These are phyloP conservation scores for Daphoenositta chrysoptera DNA, from an alignment of 2,113 vertebrate genomes.

Conservation along the genomic window DNA sequence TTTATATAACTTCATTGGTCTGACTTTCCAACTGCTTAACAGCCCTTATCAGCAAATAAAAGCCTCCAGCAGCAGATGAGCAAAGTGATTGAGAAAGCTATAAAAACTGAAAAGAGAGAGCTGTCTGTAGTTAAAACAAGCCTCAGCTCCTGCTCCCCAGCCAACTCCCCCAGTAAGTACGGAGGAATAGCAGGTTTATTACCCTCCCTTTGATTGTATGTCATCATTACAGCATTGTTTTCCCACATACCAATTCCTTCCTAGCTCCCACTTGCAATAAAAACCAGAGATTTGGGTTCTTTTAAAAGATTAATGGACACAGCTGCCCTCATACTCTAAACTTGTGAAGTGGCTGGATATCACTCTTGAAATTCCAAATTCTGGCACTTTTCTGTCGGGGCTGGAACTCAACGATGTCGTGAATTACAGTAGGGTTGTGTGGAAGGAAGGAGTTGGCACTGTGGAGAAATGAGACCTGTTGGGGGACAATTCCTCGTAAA, in stretches of 20 bases:
- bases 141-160: conserved; percentile 1
- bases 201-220: conserved; percentile 48
- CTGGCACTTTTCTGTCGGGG: background rate
- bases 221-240: conserved; percentile 64
- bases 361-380: background rate
- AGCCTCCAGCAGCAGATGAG: conserved; percentile 50
- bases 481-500: background rate
- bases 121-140: conserved; percentile 54
- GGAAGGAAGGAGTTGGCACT: background rate
- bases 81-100: conserved; percentile 58
- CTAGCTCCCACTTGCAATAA: conserved; percentile 46
- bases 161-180: conserved; percentile 51
- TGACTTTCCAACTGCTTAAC: conserved; percentile 55
- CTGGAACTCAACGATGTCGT: background rate
- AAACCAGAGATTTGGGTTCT: conserved; percentile 3
- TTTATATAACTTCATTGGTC: conserved; percentile 29
- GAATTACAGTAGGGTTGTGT: background rate
- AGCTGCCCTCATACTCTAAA: background rate
- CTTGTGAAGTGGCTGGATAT: background rate
- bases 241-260: conserved; percentile 38
- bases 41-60: conserved; percentile 67
- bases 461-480: background rate
- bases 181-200: conserved; percentile 54
- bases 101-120: conserved; percentile 51
- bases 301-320: conserved; percentile 56